Percentiles rank a stretch among this genome's conserved stretches.
Evolutionary conservation across 1,140 invertebrate species (phyloP).

Genomic region (Drosophila lini): DNA sequence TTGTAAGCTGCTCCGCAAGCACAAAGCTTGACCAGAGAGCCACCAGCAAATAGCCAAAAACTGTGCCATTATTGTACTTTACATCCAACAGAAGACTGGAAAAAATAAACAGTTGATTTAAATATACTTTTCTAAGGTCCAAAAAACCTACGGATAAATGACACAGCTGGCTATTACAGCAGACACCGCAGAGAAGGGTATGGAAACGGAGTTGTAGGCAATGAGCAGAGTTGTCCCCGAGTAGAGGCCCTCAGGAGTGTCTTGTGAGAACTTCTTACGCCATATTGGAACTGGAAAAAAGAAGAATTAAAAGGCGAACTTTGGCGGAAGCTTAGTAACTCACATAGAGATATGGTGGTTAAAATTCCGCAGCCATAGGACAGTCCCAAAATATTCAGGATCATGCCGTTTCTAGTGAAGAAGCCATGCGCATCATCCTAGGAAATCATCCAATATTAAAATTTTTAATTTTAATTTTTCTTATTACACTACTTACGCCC

Average conservation of each 20-base stretch:
- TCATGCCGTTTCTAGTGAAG: conserved; percentile 90
- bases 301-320: background rate
- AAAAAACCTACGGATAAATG: conserved; percentile 88
- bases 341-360: conserved; percentile 91
- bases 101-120: background rate
- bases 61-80: conserved; percentile 66
- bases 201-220: conserved; percentile 90
- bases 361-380: conserved; percentile 92
- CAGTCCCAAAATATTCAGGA: conserved; percentile 91
- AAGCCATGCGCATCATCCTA: conserved; percentile 90
- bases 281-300: conserved; percentile 90
- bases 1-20: conserved; percentile 93
- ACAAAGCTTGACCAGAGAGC: conserved; percentile 92
- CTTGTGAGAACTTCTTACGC: conserved; percentile 95
- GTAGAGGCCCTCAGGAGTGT: conserved; percentile 94
- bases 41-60: conserved; percentile 86
- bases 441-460: conserved; percentile 6
- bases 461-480: background rate
- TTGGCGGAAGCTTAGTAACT: conserved; percentile 68
- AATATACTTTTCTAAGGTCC: background rate
- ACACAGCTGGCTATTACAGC: conserved; percentile 88
- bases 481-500: conserved; percentile 84
- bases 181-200: conserved; percentile 92
- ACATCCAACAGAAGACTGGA: conserved; percentile 69
- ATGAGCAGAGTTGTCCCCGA: conserved; percentile 92